Percentiles rank a stretch among this genome's conserved stretches.
Conservation (phyloP, 1,140 invertebrate species). For the Halyomorpha halys region DNA sequence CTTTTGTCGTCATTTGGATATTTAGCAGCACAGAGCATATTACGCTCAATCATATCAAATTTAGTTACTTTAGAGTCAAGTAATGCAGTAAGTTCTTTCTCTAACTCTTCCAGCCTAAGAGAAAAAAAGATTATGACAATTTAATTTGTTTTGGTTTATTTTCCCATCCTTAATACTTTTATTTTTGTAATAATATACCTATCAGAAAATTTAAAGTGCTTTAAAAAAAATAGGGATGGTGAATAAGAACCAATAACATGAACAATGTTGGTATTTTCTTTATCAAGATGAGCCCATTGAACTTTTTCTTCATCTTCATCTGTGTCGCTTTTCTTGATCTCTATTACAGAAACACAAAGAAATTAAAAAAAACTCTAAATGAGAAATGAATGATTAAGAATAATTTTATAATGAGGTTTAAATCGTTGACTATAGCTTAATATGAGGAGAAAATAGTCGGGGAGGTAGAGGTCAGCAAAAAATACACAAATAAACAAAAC, state of each 20-base stretch:
- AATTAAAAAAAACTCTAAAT: too few species aligned
- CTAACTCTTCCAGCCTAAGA: not conserved
- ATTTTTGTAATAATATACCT: slow-evolving; percentile 1
- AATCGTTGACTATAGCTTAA: too few species aligned
- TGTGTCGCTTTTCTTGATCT: not conserved
- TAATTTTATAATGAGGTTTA: too few species aligned
- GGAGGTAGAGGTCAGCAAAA: too few species aligned
- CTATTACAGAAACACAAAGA: too few species aligned
- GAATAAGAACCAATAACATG: not conserved
- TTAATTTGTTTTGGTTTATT: too few species aligned
- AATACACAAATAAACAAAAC: too few species aligned
- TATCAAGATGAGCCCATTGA: slow-evolving; percentile 9
- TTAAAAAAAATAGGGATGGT: not conserved
- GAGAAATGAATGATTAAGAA: too few species aligned
- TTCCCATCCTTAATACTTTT: not conserved
- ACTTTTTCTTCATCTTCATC: slow-evolving; percentile 9
- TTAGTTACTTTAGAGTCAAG: not conserved
- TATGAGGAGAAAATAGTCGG: too few species aligned
- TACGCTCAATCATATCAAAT: not conserved
- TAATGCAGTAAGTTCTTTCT: not conserved
- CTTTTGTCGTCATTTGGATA: not conserved
- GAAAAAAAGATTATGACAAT: not conserved
- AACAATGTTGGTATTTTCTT: not conserved
- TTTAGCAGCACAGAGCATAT: not conserved
- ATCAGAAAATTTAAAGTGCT: not conserved